Evolutionary conservation across 2,888 invertebrate species (phyloP), one percentile per base, ranked within the genome.

Genomic region (Steinernema hermaphroditum): DNA sequence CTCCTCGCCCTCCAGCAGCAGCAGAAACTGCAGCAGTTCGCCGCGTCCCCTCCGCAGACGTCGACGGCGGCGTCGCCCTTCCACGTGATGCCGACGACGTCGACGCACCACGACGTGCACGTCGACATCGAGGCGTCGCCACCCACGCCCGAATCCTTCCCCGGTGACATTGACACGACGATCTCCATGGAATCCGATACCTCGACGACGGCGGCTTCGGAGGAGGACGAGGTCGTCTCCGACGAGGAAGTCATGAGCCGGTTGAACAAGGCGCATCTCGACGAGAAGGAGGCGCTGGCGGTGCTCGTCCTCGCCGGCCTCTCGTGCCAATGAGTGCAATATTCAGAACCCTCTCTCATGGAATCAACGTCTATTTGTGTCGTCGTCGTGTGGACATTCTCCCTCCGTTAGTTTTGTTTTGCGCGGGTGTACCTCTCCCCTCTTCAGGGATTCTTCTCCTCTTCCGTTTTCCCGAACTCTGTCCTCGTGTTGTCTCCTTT

Each of bases 361-460:
- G 9, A 41, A 8, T n/a, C n/a, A n/a, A 22, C 27, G 24, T 54
- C 54, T 14, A 27, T 54, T n/a, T n/a, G n/a, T 6, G 22, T 54
- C 54, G 24, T 2, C 54, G 22, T 27, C 46, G 46, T 19, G 37
- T 4, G 12, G 6, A 37, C 37, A 37, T 46, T 19, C 46, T 46
- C 9, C 27, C 6, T 24, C 27, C 24, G 54, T 54, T 54, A 22
- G n/a, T 54, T 27, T 54, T 54, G 27, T 54, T 54, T 54, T 54
- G 54, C 54, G 54, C 54, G 54, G 54, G 54, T 54, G 54, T 54
- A 54, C 54, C 54, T 54, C 54, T 54, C 19, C 54, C 54, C 54
- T 54, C 27, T 22, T 54, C 54, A 54, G 54, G 54, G 54, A 54
- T 8, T 19, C 49, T 19, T 49, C 19, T 19, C 54, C 22, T 14